Conservation (phyloP, 2,113 vertebrate genomes). For the Mus musculus region DNA sequence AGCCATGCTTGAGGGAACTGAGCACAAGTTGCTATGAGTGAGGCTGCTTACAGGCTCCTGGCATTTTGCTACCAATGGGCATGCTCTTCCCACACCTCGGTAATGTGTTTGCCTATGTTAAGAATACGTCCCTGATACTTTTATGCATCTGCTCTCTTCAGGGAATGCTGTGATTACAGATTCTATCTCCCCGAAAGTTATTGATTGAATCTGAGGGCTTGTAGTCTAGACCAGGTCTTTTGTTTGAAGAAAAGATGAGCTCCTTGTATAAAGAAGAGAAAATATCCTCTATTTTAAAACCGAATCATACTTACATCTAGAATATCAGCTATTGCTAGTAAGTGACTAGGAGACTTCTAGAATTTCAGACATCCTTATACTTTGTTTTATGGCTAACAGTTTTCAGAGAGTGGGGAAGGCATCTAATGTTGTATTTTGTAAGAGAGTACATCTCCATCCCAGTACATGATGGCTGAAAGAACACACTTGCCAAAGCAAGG, state of each 20-base stretch:
- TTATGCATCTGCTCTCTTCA: slow-evolving; percentile 7
- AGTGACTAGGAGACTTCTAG: background rate
- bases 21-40: background rate
- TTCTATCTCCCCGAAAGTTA: slow-evolving; percentile 55
- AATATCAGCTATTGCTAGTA: background rate
- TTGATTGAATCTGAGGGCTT: slow-evolving; percentile 46
- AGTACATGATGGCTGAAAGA: background rate
- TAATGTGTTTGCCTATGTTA: background rate
- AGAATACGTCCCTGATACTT: slow-evolving; percentile 52
- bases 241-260: slow-evolving; percentile 71
- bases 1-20: background rate
- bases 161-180: slow-evolving; percentile 33
- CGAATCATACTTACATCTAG: background rate
- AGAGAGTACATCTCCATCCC: background rate
- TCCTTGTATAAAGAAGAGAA: background rate
- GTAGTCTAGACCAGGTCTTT: slow-evolving; percentile 37
- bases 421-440: background rate
- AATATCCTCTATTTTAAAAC: slow-evolving; percentile 44
- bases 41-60: background rate
- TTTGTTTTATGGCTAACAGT: slow-evolving; percentile 5
- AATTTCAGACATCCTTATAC: background rate
- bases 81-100: background rate
- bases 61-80: slow-evolving; percentile 23
- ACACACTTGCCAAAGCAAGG: background rate
- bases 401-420: background rate